phyloP scores from a whole-genome alignment of 2,113 vertebrate genomes.

The Chitala chitala region DNA sequence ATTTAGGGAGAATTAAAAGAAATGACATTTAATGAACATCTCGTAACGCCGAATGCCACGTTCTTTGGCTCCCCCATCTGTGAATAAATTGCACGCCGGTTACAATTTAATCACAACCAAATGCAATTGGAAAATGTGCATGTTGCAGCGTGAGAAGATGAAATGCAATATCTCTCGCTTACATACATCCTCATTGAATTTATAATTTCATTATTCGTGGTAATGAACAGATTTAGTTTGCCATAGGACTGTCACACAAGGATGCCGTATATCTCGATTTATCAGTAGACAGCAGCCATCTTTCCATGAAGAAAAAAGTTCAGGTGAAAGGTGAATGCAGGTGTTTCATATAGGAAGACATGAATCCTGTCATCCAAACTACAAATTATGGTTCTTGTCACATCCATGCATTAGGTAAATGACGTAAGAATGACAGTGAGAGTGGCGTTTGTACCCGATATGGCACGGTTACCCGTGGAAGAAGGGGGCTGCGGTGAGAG shows the following conservation, averaged over 20 bases:
- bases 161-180: slow-evolving; percentile 18
- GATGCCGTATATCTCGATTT: background rate
- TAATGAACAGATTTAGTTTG: slow-evolving; percentile 23
- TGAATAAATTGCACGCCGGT: slow-evolving; percentile 36
- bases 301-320: background rate
- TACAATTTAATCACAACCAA: slow-evolving; percentile 21
- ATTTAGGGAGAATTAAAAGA: slow-evolving; percentile 39
- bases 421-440: too few species aligned
- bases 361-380: background rate
- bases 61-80: slow-evolving; percentile 26
- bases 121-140: slow-evolving; percentile 19
- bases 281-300: background rate
- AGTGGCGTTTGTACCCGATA: too few species aligned
- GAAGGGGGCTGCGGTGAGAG: too few species aligned
- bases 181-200: background rate
- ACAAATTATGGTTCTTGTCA: too few species aligned
- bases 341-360: background rate
- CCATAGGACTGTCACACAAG: background rate
- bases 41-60: slow-evolving; percentile 30
- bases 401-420: too few species aligned
- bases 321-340: background rate
- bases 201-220: slow-evolving; percentile 29
- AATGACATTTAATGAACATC: slow-evolving; percentile 34
- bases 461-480: too few species aligned
- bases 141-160: background rate